Conservation (phyloP, 1,140 invertebrate species). For the Polypedilum pembai region DNA sequence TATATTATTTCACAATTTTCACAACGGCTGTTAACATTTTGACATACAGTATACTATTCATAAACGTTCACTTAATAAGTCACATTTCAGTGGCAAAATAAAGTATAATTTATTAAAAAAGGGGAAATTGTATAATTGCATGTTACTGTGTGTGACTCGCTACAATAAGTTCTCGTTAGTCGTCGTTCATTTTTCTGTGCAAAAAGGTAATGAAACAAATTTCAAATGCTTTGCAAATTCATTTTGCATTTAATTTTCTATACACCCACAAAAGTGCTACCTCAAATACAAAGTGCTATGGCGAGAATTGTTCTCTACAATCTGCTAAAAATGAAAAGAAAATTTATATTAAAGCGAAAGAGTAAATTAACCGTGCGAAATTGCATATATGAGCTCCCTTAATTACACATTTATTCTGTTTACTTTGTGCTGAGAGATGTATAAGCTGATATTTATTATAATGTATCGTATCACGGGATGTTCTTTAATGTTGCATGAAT, state of each 20-base stretch:
- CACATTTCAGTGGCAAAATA: background rate
- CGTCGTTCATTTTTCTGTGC: background rate
- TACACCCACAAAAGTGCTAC: background rate
- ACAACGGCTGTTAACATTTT: background rate
- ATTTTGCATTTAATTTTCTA: too few relatives aligned
- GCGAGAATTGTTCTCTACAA: background rate
- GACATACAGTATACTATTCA: background rate
- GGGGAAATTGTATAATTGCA: background rate
- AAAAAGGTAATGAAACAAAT: background rate
- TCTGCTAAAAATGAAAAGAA: background rate
- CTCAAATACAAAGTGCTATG: background rate
- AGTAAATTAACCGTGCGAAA: conserved; percentile 21
- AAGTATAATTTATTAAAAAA: background rate
- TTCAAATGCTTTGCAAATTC: too few relatives aligned
- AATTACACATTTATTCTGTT: conserved; percentile 22
- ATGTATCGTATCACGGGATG: too few relatives aligned
- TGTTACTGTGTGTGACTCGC: background rate
- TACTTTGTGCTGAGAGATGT: background rate
- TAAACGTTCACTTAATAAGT: conserved; percentile 18
- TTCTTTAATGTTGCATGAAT: background rate
- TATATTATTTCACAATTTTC: conserved; percentile 14
- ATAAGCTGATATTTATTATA: too few relatives aligned
- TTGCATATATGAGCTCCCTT: background rate
- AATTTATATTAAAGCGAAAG: background rate
- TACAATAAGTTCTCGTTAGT: background rate